phyloP scores from a whole-genome alignment of 2,888 invertebrate genomes.

The Drosophila nr. perissopoda region DNA sequence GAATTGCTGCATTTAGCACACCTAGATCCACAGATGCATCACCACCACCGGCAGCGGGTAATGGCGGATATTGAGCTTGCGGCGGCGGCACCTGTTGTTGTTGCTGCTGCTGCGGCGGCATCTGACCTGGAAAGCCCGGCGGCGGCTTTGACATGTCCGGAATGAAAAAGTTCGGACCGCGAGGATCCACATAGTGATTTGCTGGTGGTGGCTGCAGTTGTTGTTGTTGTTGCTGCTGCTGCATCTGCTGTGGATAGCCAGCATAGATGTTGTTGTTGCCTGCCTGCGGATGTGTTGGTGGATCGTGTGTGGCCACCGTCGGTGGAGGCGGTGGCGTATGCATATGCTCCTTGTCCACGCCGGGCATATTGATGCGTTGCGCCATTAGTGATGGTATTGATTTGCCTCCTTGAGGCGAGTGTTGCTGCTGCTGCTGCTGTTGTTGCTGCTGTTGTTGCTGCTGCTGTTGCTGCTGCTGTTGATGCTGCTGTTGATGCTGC shows the following conservation, averaged over 20 bases:
- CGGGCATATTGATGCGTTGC: slow-evolving; percentile 84
- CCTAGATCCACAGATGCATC: slow-evolving; percentile 65
- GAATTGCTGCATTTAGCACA: slow-evolving; percentile 78
- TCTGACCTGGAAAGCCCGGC: slow-evolving; percentile 89
- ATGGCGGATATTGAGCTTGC: slow-evolving; percentile 41
- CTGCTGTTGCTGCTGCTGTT: slow-evolving; percentile 78
- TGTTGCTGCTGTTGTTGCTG: slow-evolving; percentile 85
- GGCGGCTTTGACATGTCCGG: slow-evolving; percentile 95
- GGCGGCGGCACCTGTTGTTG: slow-evolving; percentile 28
- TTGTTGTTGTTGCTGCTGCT: slow-evolving; percentile 41
- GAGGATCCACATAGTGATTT: slow-evolving; percentile 86
- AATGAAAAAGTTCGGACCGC: slow-evolving; percentile 86
- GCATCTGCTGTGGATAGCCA: slow-evolving; percentile 47
- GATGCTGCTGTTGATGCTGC: background rate
- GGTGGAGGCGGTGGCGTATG: slow-evolving; percentile 67
- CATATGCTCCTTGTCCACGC: slow-evolving; percentile 56
- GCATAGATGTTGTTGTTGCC: slow-evolving; percentile 52
- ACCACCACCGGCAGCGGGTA: slow-evolving; percentile 17
- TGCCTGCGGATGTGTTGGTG: slow-evolving; percentile 63
- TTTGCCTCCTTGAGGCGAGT: slow-evolving; percentile 55
- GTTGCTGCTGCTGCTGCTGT: slow-evolving; percentile 21
- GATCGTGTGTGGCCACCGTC: slow-evolving; percentile 81
- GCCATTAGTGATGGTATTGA: slow-evolving; percentile 83
- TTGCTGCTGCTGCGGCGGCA: slow-evolving; percentile 50
- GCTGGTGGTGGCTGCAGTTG: slow-evolving; percentile 78